These are phyloP conservation scores for Notodromas monacha DNA, from an alignment of 2,888 invertebrate species.

Conservation along the genomic window DNA sequence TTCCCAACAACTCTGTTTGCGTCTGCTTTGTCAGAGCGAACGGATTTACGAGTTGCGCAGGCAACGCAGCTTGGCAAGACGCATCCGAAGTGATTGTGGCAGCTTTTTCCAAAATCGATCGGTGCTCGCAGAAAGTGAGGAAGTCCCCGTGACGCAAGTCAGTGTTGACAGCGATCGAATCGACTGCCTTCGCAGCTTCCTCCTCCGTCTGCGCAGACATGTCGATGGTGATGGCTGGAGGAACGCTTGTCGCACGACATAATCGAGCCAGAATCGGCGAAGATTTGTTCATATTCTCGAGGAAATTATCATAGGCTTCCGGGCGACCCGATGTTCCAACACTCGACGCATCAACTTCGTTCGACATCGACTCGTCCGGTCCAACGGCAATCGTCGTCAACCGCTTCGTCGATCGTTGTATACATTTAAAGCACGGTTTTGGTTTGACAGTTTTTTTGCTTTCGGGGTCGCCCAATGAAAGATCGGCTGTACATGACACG, in stretches of 20 bases:
- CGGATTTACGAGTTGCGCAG: no score
- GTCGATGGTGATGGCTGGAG: constrained; percentile 10
- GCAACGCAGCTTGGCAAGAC: no score
- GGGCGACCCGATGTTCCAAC: no score
- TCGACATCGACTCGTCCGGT: constrained; percentile 7
- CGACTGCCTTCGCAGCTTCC: no score
- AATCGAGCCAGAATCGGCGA: no score
- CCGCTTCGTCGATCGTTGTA: constrained; percentile 5
- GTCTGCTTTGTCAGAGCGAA: background rate
- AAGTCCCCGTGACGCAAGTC: constrained; percentile 9
- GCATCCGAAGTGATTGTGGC: background rate
- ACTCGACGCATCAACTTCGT: constrained; percentile 8
- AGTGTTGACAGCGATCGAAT: background rate
- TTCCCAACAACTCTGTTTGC: background rate
- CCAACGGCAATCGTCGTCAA: background rate
- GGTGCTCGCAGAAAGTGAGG: no score
- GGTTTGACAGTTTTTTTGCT: background rate
- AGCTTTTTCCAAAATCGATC: constrained; percentile 11
- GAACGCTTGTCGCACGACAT: constrained; percentile 9
- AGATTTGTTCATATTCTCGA: no score
- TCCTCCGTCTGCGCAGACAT: constrained; percentile 11
- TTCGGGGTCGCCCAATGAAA: no score
- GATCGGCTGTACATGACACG: no score
- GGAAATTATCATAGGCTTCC: no score
- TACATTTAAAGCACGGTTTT: constrained; percentile 6